Base-by-base conservation (phyloP, 2,888 invertebrate species). In the Eilema sororculum region DNA sequence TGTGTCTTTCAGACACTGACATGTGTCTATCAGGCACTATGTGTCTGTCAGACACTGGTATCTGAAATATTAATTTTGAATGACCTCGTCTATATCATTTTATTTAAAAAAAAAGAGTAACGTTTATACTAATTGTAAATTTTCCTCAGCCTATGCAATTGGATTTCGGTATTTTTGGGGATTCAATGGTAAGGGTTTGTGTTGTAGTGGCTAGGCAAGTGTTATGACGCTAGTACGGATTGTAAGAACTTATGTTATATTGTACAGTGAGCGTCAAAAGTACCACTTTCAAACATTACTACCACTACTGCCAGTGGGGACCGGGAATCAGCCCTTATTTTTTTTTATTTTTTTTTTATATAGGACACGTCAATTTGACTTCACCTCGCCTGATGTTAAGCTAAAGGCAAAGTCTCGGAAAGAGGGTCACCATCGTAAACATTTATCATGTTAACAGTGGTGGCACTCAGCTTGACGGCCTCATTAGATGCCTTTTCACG, bases 101-200 rank as follows among this genome's bases (percentile, higher is more conserved):
- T 46, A 6, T 6, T n/a, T n/a, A n/a, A n/a, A 52, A n/a, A 52
- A 20, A 46, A 46, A 20, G 2, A 57, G 28, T 5, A 41, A 41
- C 37, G 20, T n/a, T 41, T 52, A 16, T 56, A 60, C 16, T 33
- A 20, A 62, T 58, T 58, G 25, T 73, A 57, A 66, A 56, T 73
- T 70, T 73, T 76, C 75, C 74, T 79, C 79, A 90, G 90, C 79
- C 87, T 0, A 81, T 84, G 81, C 88, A 88, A 78, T 83, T 90
- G 93, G 95, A 93, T 74, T 89, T 90, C 78, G 88, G 89, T 80
- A 87, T 90, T 76, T 93, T 90, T 83, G 85, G 83, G 24, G 93
- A 95, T n/a, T 76, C 92, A 0, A 93, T 93, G 95, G 95, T 95
- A 89, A 94, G 94, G 70, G 52, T n/a, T 12, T 25, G 22, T 24